Evolutionary conservation across 1,140 invertebrate genomes (phyloP), one percentile per base, ranked within the genome.

Genomic region (Nylanderia fulva): DNA sequence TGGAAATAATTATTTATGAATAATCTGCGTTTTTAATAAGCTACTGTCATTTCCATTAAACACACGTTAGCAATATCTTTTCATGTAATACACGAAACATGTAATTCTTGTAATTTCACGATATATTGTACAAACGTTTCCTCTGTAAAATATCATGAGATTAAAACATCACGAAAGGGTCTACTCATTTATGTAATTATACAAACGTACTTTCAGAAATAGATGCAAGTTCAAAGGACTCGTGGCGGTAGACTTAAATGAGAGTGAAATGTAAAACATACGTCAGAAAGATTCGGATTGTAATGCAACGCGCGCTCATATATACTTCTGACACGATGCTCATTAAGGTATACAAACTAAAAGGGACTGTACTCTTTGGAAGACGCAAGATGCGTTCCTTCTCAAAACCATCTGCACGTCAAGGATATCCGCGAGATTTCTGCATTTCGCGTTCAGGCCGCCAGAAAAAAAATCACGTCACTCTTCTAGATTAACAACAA

Each of bases 271-370:
- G 72, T 61, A 21, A 63, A 45, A 24, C 5, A 48, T 13, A 58
- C n/a, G 8, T 66, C 21, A 27, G 8, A 48, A 66, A 77, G 27
- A 8, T 77, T 77, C 60, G 5, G 18, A 39, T 54, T 36, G 75
- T 9, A 29, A 24, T 18, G 75, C 42, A 48, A 77, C 60, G 29
- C 13, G 8, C 64, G 21, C 29, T 66, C 27, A 15, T 33, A 48
- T 36, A 24, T 79, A 36, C 11, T 77, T 64, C 2, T 64, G 13
- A 29, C 24, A 18, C 15, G 54, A 61, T 76, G 42, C 42, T 79
- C 75, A 54, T 79, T 79, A 79, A 79, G 42, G 29, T 54, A 68
- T 54, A 68, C 21, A 2, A 66, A 66, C n/a, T 79, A 79, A 79
- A 39, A 79, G 29, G 27, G 42, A 21, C 29, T 21, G 2, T 42